Evolutionary conservation across 2,797 vertebrate genomes (phyloP).

Genomic region (Tragopan temminckii): DNA sequence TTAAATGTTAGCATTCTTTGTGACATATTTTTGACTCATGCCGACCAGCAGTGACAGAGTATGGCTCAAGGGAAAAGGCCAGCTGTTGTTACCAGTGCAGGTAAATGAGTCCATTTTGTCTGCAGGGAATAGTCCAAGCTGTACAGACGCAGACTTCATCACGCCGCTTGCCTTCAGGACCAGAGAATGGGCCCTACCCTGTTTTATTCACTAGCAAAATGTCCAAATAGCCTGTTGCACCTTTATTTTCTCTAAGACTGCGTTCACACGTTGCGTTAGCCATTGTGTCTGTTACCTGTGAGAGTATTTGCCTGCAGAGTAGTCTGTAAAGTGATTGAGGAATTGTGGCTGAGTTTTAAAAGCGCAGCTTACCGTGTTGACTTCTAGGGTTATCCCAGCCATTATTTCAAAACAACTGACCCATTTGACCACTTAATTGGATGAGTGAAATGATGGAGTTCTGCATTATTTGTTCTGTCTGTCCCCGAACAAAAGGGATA

Average conservation of each 20-base stretch:
- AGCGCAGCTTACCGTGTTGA: background rate
- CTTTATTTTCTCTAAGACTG: background rate
- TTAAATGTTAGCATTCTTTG: background rate
- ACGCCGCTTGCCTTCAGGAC: background rate
- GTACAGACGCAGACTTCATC: background rate
- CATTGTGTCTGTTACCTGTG: background rate
- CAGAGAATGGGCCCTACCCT: background rate
- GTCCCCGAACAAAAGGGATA: background rate
- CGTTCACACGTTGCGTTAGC: background rate
- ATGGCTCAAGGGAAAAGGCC: background rate
- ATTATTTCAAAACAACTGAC: background rate
- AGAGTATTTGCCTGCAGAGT: background rate
- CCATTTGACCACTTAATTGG: background rate
- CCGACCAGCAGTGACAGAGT: background rate
- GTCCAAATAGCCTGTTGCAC: background rate
- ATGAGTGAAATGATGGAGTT: background rate
- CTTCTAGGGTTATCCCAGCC: background rate
- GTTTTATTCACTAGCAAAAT: background rate
- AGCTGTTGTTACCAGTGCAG: background rate
- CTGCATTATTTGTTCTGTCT: background rate
- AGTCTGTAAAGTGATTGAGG: background rate
- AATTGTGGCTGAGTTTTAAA: background rate
- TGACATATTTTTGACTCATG: background rate
- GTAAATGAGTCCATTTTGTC: background rate
- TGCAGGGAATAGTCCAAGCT: background rate